Evolutionary conservation across 2,797 vertebrate genomes (phyloP), one percentile per base, ranked within the genome.

Genomic region (Eupleurogrammus muticus): DNA sequence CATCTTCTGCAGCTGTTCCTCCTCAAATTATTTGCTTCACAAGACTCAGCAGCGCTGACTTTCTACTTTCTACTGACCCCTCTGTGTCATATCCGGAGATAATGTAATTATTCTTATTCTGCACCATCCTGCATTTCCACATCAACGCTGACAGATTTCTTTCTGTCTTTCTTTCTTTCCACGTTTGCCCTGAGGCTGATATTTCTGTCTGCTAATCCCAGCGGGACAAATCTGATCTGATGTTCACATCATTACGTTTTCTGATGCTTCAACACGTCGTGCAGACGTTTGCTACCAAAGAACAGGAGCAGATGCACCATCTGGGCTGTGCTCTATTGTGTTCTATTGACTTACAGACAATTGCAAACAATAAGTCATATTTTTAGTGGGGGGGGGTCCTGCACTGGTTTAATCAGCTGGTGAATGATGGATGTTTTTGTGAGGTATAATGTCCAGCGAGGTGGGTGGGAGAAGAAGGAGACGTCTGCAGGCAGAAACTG

Each of bases 211-310:
- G 53, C 42, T 75, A 67, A 86, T 86, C 73, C 79, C 71, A 46
- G 70, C 36, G 84, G 84, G 85, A 77, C 64, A 76, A 62, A 83
- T 70, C 64, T 70, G 67, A 87, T 85, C 72, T 70, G 60, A 83
- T 82, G 73, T 82, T 83, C 59, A 63, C 73, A 86, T 81, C 80
- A 82, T 88, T 86, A 87, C 73, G 62, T 79, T 66, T 81, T 73
- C n/a, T 78, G 79, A 87, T 80, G 77, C 74, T 84, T 82, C 63
- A 51, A 75, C 66, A 70, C 75, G 87, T 88, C 83, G 84, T 84
- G 67, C 73, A 74, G 69, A 66, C 72, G 63, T 70, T 78, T 69
- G 59, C 52, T 49, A 67, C 63, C 72, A 73, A 62, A 80, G 57
- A 66, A 68, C 38, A 44, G n/a, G n/a, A n/a, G 17, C 40, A 44